These are phyloP conservation scores for Rhizoglyphus robini DNA, from an alignment of 1,140 invertebrate genomes.

Conservation along the genomic window DNA sequence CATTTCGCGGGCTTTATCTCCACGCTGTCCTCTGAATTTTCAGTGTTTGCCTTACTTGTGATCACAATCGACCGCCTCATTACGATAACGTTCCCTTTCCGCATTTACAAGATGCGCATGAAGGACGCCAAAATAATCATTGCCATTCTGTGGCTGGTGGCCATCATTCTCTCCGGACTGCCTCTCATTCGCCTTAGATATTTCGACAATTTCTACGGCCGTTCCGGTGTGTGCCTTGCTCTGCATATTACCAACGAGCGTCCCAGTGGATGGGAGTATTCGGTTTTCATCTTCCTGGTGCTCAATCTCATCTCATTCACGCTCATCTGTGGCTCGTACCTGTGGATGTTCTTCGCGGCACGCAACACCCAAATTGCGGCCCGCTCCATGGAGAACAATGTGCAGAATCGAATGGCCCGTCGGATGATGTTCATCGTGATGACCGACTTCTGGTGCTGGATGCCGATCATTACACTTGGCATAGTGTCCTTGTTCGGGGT, in stretches of 20 bases:
- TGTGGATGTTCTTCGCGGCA: conserved; percentile 44
- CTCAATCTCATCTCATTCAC: conserved; percentile 42
- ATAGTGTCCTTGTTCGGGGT: conserved; percentile 19
- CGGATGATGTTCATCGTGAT: conserved; percentile 43
- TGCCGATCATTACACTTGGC: conserved; percentile 46
- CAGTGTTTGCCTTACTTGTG: conserved; percentile 47
- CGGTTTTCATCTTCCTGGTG: conserved; percentile 43
- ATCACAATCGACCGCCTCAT: conserved; percentile 45
- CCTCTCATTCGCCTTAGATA: conserved; percentile 29
- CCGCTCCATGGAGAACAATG: conserved; percentile 42
- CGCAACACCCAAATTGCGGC: conserved; percentile 38
- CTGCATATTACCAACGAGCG: conserved; percentile 43
- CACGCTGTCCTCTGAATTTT: conserved; percentile 50
- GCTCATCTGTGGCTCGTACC: conserved; percentile 41
- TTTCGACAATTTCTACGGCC: conserved; percentile 39
- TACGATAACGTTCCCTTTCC: conserved; percentile 43
- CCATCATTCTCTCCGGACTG: conserved; percentile 41
- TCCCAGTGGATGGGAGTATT: conserved; percentile 46
- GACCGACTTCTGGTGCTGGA: conserved; percentile 46
- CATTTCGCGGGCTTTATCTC: conserved; percentile 47
- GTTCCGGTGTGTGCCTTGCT: conserved; percentile 45
- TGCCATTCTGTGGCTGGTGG: conserved; percentile 48
- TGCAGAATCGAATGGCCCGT: conserved; percentile 38
- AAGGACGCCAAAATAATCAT: conserved; percentile 43
- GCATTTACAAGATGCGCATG: conserved; percentile 40